Percentiles rank a stretch among this genome's conserved stretches.
Conservation (phyloP, 2,888 invertebrate species). For the Schizotus pectinicornis region DNA sequence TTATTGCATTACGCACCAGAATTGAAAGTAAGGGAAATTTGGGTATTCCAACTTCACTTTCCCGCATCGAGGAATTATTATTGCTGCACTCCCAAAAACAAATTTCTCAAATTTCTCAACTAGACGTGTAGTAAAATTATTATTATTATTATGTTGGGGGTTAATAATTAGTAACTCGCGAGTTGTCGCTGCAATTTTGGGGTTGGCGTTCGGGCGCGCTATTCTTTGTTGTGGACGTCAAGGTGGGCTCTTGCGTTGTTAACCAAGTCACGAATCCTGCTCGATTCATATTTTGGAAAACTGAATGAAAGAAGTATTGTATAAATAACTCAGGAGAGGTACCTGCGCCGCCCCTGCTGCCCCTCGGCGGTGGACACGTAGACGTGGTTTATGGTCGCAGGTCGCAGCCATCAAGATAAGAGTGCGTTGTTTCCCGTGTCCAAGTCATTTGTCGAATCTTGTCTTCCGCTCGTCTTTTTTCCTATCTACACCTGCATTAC, state of each 20-base stretch:
- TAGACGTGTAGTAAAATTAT: too few species aligned
- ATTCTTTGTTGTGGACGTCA: neutral
- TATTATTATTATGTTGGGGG: too few species aligned
- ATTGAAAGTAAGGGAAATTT: too few species aligned
- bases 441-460: constrained; percentile 40
- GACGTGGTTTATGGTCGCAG: constrained; percentile 39
- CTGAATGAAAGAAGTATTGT: constrained; percentile 50
- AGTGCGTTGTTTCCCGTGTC: constrained; percentile 45
- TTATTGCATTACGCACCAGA: too few species aligned
- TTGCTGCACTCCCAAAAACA: too few species aligned
- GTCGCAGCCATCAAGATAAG: constrained; percentile 41
- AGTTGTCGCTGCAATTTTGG: too few species aligned
- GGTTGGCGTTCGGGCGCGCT: constrained; percentile 16
- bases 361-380: constrained; percentile 30
- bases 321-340: constrained; percentile 37
- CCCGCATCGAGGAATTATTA: too few species aligned
- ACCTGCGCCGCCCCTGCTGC: constrained; percentile 26
- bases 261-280: constrained; percentile 39
- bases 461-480: constrained; percentile 31
- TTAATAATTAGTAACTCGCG: too few species aligned
- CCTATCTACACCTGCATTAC: constrained; percentile 4
- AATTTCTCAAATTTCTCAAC: too few species aligned
- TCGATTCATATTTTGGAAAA: constrained; percentile 52
- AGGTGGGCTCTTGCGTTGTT: constrained; percentile 9
- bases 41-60: too few species aligned